phyloP scores from a whole-genome alignment of 2,113 vertebrate species.

The Halcyon malimbica region DNA sequence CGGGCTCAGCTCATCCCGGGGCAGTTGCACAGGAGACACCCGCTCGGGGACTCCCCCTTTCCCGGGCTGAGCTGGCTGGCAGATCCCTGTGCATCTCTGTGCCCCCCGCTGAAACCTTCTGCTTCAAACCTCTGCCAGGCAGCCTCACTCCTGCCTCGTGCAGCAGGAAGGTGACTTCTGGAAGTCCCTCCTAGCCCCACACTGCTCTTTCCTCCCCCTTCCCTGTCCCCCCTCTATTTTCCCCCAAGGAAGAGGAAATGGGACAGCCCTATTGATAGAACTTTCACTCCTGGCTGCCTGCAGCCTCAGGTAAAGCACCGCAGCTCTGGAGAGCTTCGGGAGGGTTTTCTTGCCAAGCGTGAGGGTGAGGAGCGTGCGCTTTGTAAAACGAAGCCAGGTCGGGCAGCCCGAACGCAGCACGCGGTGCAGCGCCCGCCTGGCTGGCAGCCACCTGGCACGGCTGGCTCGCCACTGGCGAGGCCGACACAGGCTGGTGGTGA shows the following conservation, averaged over 20 bases:
- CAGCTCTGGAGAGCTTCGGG: accelerated
- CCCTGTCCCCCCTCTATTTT: neutral
- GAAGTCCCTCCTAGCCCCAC: neutral
- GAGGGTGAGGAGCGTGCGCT: accelerated
- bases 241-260: neutral
- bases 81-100: neutral
- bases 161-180: neutral
- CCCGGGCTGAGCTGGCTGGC: neutral
- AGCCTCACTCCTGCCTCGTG: neutral
- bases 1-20: neutral
- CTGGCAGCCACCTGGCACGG: neutral
- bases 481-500: accelerated
- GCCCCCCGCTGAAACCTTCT: neutral
- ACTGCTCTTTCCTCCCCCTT: neutral
- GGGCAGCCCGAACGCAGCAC: accelerated
- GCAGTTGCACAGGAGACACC: neutral
- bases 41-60: neutral
- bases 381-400: accelerated
- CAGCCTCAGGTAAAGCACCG: neutral
- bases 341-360: neutral
- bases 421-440: neutral
- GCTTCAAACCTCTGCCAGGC: neutral
- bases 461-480: accelerated
- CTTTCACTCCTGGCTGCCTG: neutral
- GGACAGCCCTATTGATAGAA: neutral